These are phyloP conservation scores for Hedychridium roseum DNA, from an alignment of 2,888 invertebrate genomes.

Conservation along the genomic window DNA sequence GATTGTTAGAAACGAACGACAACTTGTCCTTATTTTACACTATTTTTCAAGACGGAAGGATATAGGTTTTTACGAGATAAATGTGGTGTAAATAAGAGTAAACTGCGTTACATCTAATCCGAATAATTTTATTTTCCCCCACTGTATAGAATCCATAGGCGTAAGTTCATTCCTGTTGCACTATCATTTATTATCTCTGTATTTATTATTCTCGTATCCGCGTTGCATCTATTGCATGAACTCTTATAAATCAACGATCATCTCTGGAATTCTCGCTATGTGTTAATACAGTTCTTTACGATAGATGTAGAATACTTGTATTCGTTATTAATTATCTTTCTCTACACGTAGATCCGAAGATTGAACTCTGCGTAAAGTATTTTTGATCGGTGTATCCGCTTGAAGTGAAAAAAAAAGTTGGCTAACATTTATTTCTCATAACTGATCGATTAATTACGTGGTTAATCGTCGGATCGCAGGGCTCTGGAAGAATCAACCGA, in stretches of 20 bases:
- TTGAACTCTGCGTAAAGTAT: too few relatives aligned
- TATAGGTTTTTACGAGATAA: conserved; percentile 12
- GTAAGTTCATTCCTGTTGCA: too few relatives aligned
- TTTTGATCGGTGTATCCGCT: too few relatives aligned
- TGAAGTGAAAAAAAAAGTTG: too few relatives aligned
- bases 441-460: too few relatives aligned
- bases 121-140: conserved; percentile 8
- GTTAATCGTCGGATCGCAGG: too few relatives aligned
- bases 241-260: conserved; percentile 57
- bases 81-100: conserved; percentile 28
- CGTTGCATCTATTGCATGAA: conserved; percentile 36
- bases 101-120: conserved; percentile 14
- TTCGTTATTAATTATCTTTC: conserved; percentile 9
- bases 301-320: conserved; percentile 35
- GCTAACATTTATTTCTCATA: too few relatives aligned
- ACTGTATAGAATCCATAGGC: too few relatives aligned
- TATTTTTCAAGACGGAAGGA: too few relatives aligned
- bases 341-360: background rate
- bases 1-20: too few relatives aligned
- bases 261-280: conserved; percentile 49
- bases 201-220: conserved; percentile 34
- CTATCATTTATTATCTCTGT: conserved; percentile 21
- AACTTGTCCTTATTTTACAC: too few relatives aligned
- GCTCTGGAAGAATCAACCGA: too few relatives aligned
- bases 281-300: conserved; percentile 44